phyloP scores from a whole-genome alignment of 2,797 vertebrate genomes.

The Malacoctenus gilli region DNA sequence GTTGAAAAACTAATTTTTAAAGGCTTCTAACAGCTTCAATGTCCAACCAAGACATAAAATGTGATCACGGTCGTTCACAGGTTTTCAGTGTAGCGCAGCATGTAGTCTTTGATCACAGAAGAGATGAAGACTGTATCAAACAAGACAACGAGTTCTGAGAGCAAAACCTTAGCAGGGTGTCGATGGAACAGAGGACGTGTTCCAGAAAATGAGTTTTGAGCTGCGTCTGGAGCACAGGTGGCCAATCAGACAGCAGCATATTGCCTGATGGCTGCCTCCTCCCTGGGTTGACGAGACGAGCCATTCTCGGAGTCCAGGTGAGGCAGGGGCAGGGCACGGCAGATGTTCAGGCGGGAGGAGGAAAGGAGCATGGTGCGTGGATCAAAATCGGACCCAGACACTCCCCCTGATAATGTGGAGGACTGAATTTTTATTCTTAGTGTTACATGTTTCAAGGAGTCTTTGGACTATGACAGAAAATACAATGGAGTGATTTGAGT shows the following conservation, averaged over 20 bases:
- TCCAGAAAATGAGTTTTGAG: conserved; percentile 38
- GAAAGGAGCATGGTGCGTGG: conserved; percentile 30
- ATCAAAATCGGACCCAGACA: conserved; percentile 34
- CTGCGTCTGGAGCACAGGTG: conserved; percentile 60
- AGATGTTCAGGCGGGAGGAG: conserved; percentile 54
- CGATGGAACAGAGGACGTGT: conserved; percentile 39
- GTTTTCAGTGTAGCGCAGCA: conserved; percentile 6
- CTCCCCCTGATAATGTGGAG: not conserved
- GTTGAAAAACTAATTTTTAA: too few relatives aligned
- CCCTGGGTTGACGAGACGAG: conserved; percentile 56
- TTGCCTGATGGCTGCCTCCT: conserved; percentile 61
- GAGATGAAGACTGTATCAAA: conserved; percentile 25
- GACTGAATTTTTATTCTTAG: too few relatives aligned
- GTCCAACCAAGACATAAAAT: too few relatives aligned
- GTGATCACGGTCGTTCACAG: too few relatives aligned
- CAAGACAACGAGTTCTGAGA: not conserved
- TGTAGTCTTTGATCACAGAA: conserved; percentile 22
- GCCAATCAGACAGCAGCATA: conserved; percentile 66
- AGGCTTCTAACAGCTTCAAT: too few relatives aligned
- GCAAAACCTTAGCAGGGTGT: conserved; percentile 1
- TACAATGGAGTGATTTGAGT: not conserved
- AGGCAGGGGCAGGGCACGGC: conserved; percentile 46
- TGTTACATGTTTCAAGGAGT: too few relatives aligned
- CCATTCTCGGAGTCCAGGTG: conserved; percentile 67
- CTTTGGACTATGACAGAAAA: too few relatives aligned